A percentile compares a stretch with the other conserved stretches of the same genome.
phyloP scores from a whole-genome alignment of 2,113 vertebrate genomes.

The Tetrax tetrax region DNA sequence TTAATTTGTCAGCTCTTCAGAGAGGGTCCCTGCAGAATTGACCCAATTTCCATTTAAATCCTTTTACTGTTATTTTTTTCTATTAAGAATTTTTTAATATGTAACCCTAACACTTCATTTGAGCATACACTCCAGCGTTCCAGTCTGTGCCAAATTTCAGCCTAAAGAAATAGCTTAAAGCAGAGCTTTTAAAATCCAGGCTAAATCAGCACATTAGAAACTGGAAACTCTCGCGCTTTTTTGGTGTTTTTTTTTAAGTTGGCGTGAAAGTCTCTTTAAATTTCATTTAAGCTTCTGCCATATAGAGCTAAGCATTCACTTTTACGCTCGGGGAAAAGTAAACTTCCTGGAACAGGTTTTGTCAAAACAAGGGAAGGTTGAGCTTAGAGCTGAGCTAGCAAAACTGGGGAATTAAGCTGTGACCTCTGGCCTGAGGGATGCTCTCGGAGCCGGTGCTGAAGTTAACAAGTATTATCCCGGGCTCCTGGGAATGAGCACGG shows the following conservation, averaged over 20 bases:
- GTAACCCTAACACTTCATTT: slow-evolving; percentile 5
- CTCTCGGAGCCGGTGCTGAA: not conserved
- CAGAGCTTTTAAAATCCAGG: slow-evolving; percentile 4
- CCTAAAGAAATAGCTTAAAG: slow-evolving; percentile 23
- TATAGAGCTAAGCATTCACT: slow-evolving; percentile 34
- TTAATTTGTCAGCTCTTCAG: slow-evolving; percentile 21
- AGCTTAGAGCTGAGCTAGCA: slow-evolving; percentile 52
- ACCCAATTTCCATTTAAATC: not conserved
- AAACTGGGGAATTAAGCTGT: slow-evolving; percentile 4
- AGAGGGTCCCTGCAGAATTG: not conserved
- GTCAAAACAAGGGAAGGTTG: slow-evolving; percentile 38
- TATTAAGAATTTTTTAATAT: not conserved
- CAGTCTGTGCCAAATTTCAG: not conserved
- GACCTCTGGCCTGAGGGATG: slow-evolving; percentile 35
- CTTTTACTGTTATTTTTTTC: not conserved
- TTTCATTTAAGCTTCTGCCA: slow-evolving; percentile 44
- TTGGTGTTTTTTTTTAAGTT: slow-evolving; percentile 17
- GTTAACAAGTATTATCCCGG: not conserved
- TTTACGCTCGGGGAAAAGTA: slow-evolving; percentile 33
- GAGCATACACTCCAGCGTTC: fast-evolving
- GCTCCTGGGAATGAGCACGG: not conserved
- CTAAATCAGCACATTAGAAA: slow-evolving; percentile 18
- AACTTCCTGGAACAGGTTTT: slow-evolving; percentile 58
- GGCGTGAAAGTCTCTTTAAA: not conserved
- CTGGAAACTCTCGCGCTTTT: not conserved